phyloP scores from a whole-genome alignment of 2,888 invertebrate species.

The Mylabris sibirica region DNA sequence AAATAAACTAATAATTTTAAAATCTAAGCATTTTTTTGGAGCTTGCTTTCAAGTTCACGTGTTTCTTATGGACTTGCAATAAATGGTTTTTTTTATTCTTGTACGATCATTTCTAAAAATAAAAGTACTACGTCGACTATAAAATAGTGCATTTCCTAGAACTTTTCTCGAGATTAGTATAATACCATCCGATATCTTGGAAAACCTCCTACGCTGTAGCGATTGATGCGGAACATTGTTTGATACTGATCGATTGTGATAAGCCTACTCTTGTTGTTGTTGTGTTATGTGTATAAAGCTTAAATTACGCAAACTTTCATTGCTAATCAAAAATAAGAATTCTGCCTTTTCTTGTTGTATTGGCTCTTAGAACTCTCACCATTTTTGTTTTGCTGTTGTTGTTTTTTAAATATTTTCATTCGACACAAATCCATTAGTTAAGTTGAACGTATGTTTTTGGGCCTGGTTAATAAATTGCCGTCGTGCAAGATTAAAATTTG shows the following conservation, averaged over 20 bases:
- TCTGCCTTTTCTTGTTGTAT: neutral
- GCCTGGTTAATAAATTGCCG: constrained; percentile 51
- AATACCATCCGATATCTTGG: neutral
- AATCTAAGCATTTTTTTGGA: too few species aligned
- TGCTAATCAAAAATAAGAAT: neutral
- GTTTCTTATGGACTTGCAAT: too few species aligned
- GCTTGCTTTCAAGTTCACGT: too few species aligned
- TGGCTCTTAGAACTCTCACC: neutral
- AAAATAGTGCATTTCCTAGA: neutral
- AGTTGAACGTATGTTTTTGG: constrained; percentile 51
- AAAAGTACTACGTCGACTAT: too few species aligned
- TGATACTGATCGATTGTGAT: constrained; percentile 2
- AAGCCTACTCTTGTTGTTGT: neutral
- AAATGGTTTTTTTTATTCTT: too few species aligned
- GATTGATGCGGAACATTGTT: constrained; percentile 4
- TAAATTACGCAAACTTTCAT: neutral
- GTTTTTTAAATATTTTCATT: constrained; percentile 36
- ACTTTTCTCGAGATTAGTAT: neutral
- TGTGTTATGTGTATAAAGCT: neutral
- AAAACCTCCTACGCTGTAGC: neutral
- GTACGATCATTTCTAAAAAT: too few species aligned
- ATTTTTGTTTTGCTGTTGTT: neutral
- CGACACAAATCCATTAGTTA: constrained; percentile 51
- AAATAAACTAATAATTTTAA: too few species aligned
- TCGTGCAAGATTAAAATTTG: constrained; percentile 51